Evolutionary conservation across 2,888 invertebrate genomes (phyloP), one percentile per base, ranked within the genome.

Genomic region (Deilephila elpenor): DNA sequence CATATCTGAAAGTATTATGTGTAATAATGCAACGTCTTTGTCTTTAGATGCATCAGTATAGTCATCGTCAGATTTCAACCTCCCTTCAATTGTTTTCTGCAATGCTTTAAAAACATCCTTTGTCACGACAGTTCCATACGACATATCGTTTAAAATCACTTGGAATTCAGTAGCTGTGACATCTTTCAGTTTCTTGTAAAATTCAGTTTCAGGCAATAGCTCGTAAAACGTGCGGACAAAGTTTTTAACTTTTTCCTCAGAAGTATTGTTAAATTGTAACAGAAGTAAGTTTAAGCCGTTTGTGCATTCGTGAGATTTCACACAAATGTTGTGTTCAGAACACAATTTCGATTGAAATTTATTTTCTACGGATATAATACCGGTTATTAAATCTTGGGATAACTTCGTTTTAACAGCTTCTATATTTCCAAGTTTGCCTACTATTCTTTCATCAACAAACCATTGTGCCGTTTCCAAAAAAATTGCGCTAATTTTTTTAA

Each of bases 1-100:
- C 82, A 93, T 79, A 75, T 93, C 92, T 5, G 92, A 92, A 7
- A 93, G 75, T 74, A 93, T 91, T 0, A 80, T 81, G 62, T 90
- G 82, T 0, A 91, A 77, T 59, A 93, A 74, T 44, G 86, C 79
- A 3, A 87, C 81, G 14, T 93, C 91, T 53, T 83, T 83, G 0
- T 84, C 85, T 20, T 81, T 78, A 5, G 74, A 71, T 3, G 74
- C 62, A 14, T 82, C 78, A 32, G 70, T 76, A 32, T 83, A 78
- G 0, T 67, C 75, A 37, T 78, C 64, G 11, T 86, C 59, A 8
- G 78, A 74, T 25, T 80, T 77, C 1, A 89, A n/a, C 78, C 90
- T 85, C 0, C 78, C 77, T 73, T 85, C 79, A 6, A 91, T 84
- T 8, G 84, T 79, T 67, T 83, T 86, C 20, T 86, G 80, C 11